A percentile compares a stretch with the other conserved stretches of the same genome.
Conservation (phyloP, 2,888 invertebrate species). For the Eumerus sabulonum region DNA sequence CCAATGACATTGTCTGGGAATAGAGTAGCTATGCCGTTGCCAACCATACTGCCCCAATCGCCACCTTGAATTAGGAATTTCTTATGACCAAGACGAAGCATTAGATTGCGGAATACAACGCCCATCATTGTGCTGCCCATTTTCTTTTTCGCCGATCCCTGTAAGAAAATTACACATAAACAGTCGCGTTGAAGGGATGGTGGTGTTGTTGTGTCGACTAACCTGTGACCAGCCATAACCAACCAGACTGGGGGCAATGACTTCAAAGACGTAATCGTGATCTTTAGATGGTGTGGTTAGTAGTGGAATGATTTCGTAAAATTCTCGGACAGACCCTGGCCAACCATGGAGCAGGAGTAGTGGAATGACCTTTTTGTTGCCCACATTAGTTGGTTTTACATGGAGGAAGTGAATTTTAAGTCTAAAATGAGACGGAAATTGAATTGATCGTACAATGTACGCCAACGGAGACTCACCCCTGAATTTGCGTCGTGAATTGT, state of each 20-base stretch:
- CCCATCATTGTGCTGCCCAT: conserved; percentile 80
- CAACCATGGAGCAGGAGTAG: conserved; percentile 90
- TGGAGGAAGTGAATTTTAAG: conserved; percentile 87
- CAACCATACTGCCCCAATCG: conserved; percentile 89
- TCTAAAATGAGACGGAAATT: conserved; percentile 70
- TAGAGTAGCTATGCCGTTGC: conserved; percentile 82
- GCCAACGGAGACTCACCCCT: conserved; percentile 79
- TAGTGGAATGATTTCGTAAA: conserved; percentile 87
- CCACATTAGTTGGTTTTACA: conserved; percentile 79
- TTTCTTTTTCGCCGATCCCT: conserved; percentile 74
- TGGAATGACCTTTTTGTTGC: conserved; percentile 81
- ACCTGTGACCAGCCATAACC: conserved; percentile 86
- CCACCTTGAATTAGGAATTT: conserved; percentile 87
- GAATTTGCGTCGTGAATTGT: conserved; percentile 88
- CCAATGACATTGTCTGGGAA: conserved; percentile 83
- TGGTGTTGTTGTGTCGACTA: background rate
- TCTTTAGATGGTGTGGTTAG: conserved; percentile 80
- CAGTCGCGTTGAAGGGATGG: background rate
- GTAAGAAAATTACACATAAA: background rate
- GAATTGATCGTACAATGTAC: background rate
- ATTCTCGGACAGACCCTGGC: conserved; percentile 91
- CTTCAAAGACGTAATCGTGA: conserved; percentile 83
- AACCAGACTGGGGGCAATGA: conserved; percentile 84
- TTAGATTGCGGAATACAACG: conserved; percentile 83
- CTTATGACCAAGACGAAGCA: conserved; percentile 83